Evolutionary conservation across 2,113 vertebrate genomes (phyloP), one percentile per base, ranked within the genome.

Genomic region (Leucopsar rothschildi): DNA sequence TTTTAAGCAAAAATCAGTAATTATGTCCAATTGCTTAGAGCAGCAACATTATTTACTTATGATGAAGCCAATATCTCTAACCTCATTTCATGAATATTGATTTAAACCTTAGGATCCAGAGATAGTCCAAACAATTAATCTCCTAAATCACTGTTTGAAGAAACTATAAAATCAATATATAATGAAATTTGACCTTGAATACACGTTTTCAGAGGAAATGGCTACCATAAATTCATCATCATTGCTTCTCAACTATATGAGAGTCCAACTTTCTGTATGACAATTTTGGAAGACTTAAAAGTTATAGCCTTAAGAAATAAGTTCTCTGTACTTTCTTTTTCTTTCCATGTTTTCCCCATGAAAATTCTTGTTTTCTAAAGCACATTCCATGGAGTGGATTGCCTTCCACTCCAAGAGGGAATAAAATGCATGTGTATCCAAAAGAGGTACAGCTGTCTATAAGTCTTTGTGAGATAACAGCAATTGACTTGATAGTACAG

Each of bases 11-110:
- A 95, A 96, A 92, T 91, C 84, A 91, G 91, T 96, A 95, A 97
- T 97, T 97, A 93, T 93, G 82, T 89, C 91, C 92, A 96, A 92
- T 94, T 93, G 93, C 93, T 95, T 93, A 86, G 75, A 97, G 95
- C 95, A 93, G 96, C 81, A 94, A 95, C 86, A 91, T 96, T 97
- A 94, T 97, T 97, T 97, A 91, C 95, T 93, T 96, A 96, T 56
- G 94, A 94, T 90, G 88, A 94, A 97, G 91, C 78, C 95, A 95
- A 90, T 96, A 95, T 95, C 96, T 94, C 92, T 96, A 96, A 96
- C 91, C 92, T 96, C 94, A 71, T 97, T 97, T 96, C 95, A 95
- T 92, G 92, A 94, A 96, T 97, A 96, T 97, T 96, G 95, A 97
- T 97, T 96, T 97, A 97, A 96, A 96, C 96, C 87, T 94, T 95